Conservation (phyloP, 2,113 vertebrate genomes). For the Madoqua kirkii region DNA sequence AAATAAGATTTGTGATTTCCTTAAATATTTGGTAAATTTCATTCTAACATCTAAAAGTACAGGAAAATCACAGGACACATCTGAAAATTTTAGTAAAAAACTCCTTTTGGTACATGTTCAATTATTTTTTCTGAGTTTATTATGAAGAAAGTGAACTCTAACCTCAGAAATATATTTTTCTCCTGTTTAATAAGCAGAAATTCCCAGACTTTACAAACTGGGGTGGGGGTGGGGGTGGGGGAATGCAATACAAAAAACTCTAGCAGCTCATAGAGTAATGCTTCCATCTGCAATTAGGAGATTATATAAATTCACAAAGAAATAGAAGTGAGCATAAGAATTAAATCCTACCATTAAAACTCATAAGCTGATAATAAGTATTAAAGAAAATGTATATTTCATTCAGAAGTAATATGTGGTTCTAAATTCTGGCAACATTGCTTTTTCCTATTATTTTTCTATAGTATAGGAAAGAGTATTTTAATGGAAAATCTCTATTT, state of each 20-base stretch:
- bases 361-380: background rate
- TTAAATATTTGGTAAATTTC: background rate
- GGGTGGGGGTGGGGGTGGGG: background rate
- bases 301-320: background rate
- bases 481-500: background rate
- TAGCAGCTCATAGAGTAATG: background rate
- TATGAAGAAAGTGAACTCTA: background rate
- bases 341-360: background rate
- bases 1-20: background rate
- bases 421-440: background rate
- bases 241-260: background rate
- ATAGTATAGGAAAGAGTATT: background rate
- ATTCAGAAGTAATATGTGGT: background rate
- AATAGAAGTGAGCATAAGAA: background rate
- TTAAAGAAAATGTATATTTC: background rate
- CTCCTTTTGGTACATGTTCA: background rate
- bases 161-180: background rate
- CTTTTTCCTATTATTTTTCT: background rate
- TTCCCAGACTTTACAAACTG: background rate
- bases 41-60: background rate
- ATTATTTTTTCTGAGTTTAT: background rate
- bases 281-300: background rate
- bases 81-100: background rate
- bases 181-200: background rate
- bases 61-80: background rate